Percentiles rank a stretch among this genome's conserved stretches.
phyloP scores from a whole-genome alignment of 2,888 invertebrate species.

The Ceratothoa steindachneri region DNA sequence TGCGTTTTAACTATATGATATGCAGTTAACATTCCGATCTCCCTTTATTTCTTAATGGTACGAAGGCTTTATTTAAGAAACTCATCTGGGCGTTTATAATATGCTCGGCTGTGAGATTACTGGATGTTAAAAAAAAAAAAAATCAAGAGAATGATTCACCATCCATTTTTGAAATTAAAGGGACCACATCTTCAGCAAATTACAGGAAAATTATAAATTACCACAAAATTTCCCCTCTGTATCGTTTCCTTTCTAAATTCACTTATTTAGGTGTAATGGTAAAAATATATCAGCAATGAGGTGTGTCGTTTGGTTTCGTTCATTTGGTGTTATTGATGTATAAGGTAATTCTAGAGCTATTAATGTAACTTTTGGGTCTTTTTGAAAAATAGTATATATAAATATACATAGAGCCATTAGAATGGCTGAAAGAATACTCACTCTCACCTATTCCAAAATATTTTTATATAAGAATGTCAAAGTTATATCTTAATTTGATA shows the following conservation, averaged over 20 bases:
- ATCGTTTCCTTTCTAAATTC: neutral
- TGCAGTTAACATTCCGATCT: neutral
- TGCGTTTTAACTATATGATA: neutral
- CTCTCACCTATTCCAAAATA: neutral
- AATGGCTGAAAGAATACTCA: neutral
- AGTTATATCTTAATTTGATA: neutral
- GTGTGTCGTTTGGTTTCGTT: neutral
- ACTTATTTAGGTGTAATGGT: neutral
- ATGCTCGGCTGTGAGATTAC: neutral
- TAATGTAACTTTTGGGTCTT: neutral
- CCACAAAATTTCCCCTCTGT: neutral
- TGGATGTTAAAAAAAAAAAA: neutral
- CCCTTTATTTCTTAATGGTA: conserved; percentile 9
- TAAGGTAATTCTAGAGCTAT: neutral
- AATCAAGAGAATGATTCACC: neutral
- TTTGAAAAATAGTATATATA: neutral
- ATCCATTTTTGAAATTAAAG: conserved; percentile 5
- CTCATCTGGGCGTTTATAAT: neutral
- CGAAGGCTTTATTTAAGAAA: conserved; percentile 1
- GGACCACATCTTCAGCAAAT: conserved; percentile 1
- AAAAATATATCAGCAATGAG: neutral
- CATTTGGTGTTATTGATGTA: conserved; percentile 10
- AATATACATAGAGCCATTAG: neutral
- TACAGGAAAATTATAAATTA: neutral
- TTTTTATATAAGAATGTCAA: conserved; percentile 7